Evolutionary conservation across 1,140 invertebrate species (phyloP), one percentile per base, ranked within the genome.

Genomic region (Hydropsyche tenuis): DNA sequence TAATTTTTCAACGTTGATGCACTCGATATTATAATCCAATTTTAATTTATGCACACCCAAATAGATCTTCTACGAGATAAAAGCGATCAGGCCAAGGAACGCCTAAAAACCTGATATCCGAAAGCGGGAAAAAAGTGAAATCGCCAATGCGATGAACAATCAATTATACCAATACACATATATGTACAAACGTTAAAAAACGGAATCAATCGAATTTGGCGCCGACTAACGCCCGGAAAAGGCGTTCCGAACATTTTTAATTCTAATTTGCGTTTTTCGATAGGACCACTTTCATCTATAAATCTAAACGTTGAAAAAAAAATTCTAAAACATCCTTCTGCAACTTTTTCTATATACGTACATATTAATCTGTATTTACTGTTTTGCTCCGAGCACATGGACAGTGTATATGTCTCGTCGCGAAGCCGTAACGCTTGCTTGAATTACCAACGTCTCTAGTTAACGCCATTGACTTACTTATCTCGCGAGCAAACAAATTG

Each of bases 41-140:
- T 53, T 53, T 53, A 53, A 53, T 53, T 16, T 53, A 53, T 53
- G 48, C 48, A 18, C 16, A 20, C 16, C 48, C 18, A 53, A 53
- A 53, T 53, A 53, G 48, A 53, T 18, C 48, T 18, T 53, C 20
- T n/a, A 16, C 48, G 2, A 16, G 18, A 18, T 37, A 37, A 37
- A 9, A 37, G 30, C 30, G 30, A n/a, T n/a, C n/a, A n/a, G 30
- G 9, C 30, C 30, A 9, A 37, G 9, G 9, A 37, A 3, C 30
- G 30, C 9, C 30, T 37, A 37, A 18, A 53, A 53, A 53, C n/a
- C n/a, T 18, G 48, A 53, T 53, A 53, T 16, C 48, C 48, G n/a
- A 53, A 53, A 53, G 48, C 48, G 18, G 48, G 16, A 18, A 53
- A 53, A 53, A 53, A 53, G 48, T 53, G 48, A 53, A 53, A 53